These are phyloP conservation scores for Anoplolepis gracilipes DNA, from an alignment of 1,140 invertebrate species.

Conservation along the genomic window DNA sequence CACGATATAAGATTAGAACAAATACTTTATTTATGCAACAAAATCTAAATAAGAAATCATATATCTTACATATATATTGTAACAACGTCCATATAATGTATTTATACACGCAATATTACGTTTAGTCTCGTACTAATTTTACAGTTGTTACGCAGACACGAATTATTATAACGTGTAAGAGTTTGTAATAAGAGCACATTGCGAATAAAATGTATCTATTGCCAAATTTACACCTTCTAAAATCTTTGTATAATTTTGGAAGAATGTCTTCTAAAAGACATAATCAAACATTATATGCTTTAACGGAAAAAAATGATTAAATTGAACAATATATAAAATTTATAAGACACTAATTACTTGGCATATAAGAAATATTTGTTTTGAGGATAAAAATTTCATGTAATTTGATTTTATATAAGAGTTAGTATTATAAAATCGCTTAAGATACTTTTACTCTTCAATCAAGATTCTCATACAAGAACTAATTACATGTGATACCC, in stretches of 20 bases:
- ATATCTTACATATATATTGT: conserved; percentile 30
- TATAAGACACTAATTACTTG: neutral
- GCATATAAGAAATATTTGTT: conserved; percentile 4
- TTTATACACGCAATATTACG: conserved; percentile 33
- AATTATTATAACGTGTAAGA: conserved; percentile 26
- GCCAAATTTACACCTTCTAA: conserved; percentile 21
- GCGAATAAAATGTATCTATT: conserved; percentile 11
- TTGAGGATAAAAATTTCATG: neutral
- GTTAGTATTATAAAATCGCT: neutral
- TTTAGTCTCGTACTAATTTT: conserved; percentile 35
- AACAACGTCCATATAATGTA: conserved; percentile 28
- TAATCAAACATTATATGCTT: neutral
- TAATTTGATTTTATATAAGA: neutral
- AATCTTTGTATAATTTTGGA: neutral
- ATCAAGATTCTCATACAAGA: no score
- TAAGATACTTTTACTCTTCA: neutral
- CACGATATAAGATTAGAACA: conserved; percentile 38
- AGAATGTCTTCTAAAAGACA: no score
- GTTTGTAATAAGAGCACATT: conserved; percentile 1
- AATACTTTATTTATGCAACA: conserved; percentile 57
- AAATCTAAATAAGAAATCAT: conserved; percentile 49
- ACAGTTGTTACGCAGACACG: conserved; percentile 31
- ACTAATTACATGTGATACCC: neutral
- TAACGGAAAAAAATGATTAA: neutral
- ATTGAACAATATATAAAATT: conserved; percentile 17